Percentiles rank a stretch among this genome's conserved stretches.
phyloP scores from a whole-genome alignment of 2,888 invertebrate species.

The Steinernema hermaphroditum region DNA sequence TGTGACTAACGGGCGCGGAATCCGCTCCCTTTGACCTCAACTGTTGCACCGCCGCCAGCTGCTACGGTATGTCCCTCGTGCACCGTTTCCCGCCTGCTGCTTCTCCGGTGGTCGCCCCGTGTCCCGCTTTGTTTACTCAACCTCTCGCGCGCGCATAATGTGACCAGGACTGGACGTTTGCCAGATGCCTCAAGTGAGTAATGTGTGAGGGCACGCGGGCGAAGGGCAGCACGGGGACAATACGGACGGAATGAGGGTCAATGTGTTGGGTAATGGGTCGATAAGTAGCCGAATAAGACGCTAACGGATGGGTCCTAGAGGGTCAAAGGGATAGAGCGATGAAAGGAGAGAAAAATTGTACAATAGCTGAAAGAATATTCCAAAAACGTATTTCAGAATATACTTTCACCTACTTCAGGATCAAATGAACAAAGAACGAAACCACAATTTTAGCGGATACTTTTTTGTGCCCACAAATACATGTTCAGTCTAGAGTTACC shows the following conservation, averaged over 20 bases:
- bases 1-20: neutral
- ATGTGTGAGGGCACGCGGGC: conserved; percentile 17
- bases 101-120: neutral
- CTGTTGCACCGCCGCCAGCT: conserved; percentile 11
- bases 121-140: conserved; percentile 25
- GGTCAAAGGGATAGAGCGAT: too few species aligned
- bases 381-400: too few species aligned
- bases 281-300: too few species aligned
- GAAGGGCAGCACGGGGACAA: neutral
- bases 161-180: conserved; percentile 22
- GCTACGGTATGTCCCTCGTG: conserved; percentile 25
- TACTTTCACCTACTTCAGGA: too few species aligned
- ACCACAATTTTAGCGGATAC: too few species aligned
- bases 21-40: conserved; percentile 10
- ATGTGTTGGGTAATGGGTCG: neutral
- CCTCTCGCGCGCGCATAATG: conserved; percentile 10
- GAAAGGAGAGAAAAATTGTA: too few species aligned
- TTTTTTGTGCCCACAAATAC: too few species aligned
- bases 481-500: too few species aligned
- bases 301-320: too few species aligned
- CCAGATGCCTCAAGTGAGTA: conserved; percentile 24
- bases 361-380: too few species aligned
- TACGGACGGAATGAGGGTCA: conserved; percentile 24
- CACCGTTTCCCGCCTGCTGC: neutral
- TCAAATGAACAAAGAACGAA: too few species aligned